These are phyloP conservation scores for Bos taurus DNA, from an alignment of 2,113 vertebrate species.

Conservation along the genomic window ARS-UCD2.0 NC_037348.1:24013001-24013500, in stretches of 20 bases:
- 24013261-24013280: not conserved
- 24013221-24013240: not conserved
- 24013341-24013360: not conserved
- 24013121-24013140: not conserved
- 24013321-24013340: not conserved
- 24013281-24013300: not conserved
- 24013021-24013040: not conserved
- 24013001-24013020: not conserved
- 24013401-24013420: not conserved
- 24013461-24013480: not conserved
- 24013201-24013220: not conserved
- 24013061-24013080: not conserved
- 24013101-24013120: not conserved
- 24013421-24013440: not conserved
- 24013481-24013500: not conserved
- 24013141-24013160: not conserved
- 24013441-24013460: not conserved
- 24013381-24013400: not conserved
- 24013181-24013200: not conserved
- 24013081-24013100: not conserved
- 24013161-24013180: not conserved
- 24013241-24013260: not conserved
- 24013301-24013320: not conserved
- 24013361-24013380: not conserved
- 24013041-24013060: not conserved